Conservation (phyloP, 2,113 vertebrate genomes). For the Chaetops frenatus region DNA sequence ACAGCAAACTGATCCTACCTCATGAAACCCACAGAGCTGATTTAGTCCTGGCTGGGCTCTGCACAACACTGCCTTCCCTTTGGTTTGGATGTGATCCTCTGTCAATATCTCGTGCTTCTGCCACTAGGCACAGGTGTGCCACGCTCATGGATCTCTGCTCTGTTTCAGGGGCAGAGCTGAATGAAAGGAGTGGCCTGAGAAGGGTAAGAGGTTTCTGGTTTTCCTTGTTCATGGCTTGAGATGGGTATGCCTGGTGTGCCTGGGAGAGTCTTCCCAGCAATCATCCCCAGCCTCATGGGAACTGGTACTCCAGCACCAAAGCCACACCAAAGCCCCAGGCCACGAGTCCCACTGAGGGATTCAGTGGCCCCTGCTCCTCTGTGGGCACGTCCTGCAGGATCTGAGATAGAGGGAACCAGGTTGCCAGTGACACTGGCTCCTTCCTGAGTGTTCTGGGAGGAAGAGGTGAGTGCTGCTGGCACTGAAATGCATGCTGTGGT, state of each 20-base stretch:
- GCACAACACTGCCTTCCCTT: neutral
- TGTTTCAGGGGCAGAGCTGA: constrained; percentile 14
- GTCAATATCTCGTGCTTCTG: rapidly evolving
- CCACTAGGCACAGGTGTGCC: neutral
- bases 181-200: neutral
- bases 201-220: neutral
- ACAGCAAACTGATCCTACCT: neutral
- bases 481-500: neutral
- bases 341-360: neutral
- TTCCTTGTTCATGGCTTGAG: neutral
- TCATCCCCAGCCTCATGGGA: neutral
- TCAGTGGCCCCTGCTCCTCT: neutral
- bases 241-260: too few relatives aligned
- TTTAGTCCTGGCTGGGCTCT: neutral
- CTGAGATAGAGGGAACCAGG: neutral
- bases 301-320: neutral
- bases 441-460: neutral
- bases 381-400: rapidly evolving
- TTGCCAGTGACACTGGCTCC: neutral
- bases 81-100: neutral
- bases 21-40: neutral
- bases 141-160: neutral
- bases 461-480: neutral
- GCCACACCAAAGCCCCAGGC: neutral
- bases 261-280: neutral